Base-by-base conservation (phyloP, 2,797 vertebrate species). In the Xiphophorus birchmanni region DNA sequence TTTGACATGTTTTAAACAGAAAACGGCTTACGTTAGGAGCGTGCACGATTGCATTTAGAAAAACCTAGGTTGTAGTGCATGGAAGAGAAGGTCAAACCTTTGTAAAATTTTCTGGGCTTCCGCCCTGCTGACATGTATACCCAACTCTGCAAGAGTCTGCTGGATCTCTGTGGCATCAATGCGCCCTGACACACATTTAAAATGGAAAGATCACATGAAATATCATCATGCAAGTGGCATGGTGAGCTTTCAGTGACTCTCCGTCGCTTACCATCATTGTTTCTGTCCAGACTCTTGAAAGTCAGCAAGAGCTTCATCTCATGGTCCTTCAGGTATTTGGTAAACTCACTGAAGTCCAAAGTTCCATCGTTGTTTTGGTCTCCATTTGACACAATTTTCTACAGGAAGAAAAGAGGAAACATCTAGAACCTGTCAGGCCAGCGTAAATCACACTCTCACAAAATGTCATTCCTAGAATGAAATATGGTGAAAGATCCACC, bases 261-360 rank as follows among this genome's bases (percentile, higher is more conserved):
- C n/a, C 26, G 52, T 58, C 65, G 73, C 85, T 78, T 88, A 99
- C 97, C 97, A 74, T 99, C 98, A 84, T 97, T 96, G 89, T 99
- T 99, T 92, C 95, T 97, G 94, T 99, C 97, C 94, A 99, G 90
- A 89, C 97, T 98, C 89, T 96, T 99, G 92, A 99, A 99, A 0
- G 97, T 97, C 84, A 99, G 94, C 88, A 94, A 93, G 95, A 99
- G 97, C 93, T 99, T 98, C 93, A 97, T 98, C 93, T 99, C 97
- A 80, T 99, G 98, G 21, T 97, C 97, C 88, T 97, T 98, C 87
- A 99, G 96, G 63, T 99, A 99, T 82, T 90, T 95, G 89, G 96
- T 96, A 90, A 99, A 99, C 94, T 99, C 98, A 78, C 90, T 95
- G 91, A 99, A 98, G 94, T 98, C 97, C 37, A 99, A 95, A 65